Evolutionary conservation across 2,113 vertebrate genomes (phyloP).

Genomic region (Thomomys bottae): DNA sequence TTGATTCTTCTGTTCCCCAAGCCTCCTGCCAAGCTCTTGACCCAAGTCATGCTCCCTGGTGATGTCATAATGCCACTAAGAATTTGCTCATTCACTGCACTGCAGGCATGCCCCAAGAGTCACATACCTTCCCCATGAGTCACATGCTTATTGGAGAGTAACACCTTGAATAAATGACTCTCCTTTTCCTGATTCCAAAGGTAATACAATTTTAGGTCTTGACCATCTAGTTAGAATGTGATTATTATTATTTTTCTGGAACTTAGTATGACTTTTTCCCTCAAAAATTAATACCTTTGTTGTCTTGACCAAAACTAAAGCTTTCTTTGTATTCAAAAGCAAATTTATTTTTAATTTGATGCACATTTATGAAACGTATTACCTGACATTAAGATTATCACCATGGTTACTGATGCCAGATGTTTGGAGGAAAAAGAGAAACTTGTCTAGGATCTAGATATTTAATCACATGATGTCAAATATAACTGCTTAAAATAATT

Average conservation of each 20-base stretch:
- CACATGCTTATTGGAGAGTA: constrained; percentile 54
- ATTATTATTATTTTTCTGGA: constrained; percentile 11
- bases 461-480: constrained; percentile 28
- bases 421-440: constrained; percentile 33
- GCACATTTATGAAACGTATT: constrained; percentile 27
- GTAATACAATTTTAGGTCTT: constrained; percentile 50
- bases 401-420: neutral
- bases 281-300: constrained; percentile 37
- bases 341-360: constrained; percentile 49
- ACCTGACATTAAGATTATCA: constrained; percentile 17
- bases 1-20: constrained; percentile 85
- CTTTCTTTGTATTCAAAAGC: constrained; percentile 46
- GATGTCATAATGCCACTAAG: constrained; percentile 85
- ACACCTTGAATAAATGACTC: constrained; percentile 62
- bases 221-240: constrained; percentile 29
- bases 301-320: constrained; percentile 19
- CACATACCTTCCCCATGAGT: constrained; percentile 74
- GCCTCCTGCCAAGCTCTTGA: constrained; percentile 86
- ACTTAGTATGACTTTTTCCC: constrained; percentile 55
- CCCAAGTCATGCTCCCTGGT: constrained; percentile 84
- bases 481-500: neutral
- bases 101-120: constrained; percentile 79
- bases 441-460: neutral
- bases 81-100: constrained; percentile 83
- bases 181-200: constrained; percentile 62